Conservation (phyloP, 2,113 vertebrate species). For the Toxotes chatareus region DNA sequence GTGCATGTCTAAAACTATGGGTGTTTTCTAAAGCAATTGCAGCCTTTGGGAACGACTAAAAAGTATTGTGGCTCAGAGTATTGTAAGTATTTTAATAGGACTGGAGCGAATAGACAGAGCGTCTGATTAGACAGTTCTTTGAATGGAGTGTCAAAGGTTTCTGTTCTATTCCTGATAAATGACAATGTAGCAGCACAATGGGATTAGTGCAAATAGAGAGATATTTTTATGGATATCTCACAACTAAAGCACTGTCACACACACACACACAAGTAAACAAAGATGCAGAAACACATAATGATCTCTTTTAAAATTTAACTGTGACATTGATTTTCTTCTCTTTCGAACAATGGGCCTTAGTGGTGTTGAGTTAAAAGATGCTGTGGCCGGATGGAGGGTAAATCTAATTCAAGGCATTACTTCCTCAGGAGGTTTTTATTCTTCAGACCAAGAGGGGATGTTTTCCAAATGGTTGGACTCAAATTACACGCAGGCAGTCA, state of each 20-base stretch:
- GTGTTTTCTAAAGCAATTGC: slow-evolving; percentile 10
- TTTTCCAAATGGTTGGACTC: slow-evolving; percentile 56
- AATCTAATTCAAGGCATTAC: slow-evolving; percentile 59
- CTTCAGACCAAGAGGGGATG: slow-evolving; percentile 19
- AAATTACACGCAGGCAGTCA: slow-evolving; percentile 55
- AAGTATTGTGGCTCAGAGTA: background rate
- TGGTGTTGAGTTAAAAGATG: slow-evolving; percentile 49
- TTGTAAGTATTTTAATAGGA: background rate
- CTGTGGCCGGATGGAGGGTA: slow-evolving; percentile 36
- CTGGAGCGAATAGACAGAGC: background rate
- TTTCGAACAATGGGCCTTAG: slow-evolving; percentile 7
- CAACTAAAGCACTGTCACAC: slow-evolving; percentile 4
- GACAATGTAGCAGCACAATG: background rate
- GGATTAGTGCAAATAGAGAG: slow-evolving; percentile 4
- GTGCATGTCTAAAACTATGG: slow-evolving; percentile 6
- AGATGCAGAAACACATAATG: slow-evolving; percentile 24
- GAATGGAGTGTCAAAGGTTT: slow-evolving; percentile 7
- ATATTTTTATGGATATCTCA: background rate
- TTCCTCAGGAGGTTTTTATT: slow-evolving; percentile 51
- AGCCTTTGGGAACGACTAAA: background rate
- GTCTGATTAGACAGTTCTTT: slow-evolving; percentile 5
- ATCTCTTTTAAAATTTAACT: slow-evolving; percentile 41
- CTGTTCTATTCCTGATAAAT: slow-evolving; percentile 6
- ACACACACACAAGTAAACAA: slow-evolving; percentile 7
- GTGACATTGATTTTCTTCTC: slow-evolving; percentile 39